Evolutionary conservation across 1,140 invertebrate species (phyloP), one percentile per base, ranked within the genome.

Genomic region (Rhagoletis pomonella): DNA sequence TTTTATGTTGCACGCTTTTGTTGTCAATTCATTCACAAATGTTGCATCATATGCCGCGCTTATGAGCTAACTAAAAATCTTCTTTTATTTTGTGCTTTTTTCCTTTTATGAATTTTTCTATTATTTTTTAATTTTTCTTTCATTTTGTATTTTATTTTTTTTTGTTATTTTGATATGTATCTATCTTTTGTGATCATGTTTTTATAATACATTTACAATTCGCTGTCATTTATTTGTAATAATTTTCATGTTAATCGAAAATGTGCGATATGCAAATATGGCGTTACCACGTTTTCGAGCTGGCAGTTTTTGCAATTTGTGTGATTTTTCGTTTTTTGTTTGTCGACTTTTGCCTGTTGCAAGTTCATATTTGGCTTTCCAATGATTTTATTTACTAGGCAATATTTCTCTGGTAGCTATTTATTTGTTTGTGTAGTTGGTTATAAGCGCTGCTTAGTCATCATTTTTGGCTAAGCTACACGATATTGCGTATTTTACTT

Each of bases 211-310:
- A 55, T 55, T 81, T 55, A 3, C 73, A 5, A 47, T 73, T 50
- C 6, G 47, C 73, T 81, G 73, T 19, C 73, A 81, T 81, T 81
- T 81, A 29, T 55, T 81, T 55, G 73, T 55, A 81, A 81, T 81
- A 55, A 58, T 81, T 81, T 81, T 58, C 47, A 81, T 81, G 73
- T 81, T 81, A 55, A 81, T 81, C 73, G 47, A 44, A 81, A 81
- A 81, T 77, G 47, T 55, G 47, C 73, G 73, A 81, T 81, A 81
- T 81, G 73, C 73, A 81, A 81, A 81, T 81, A 81, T 81, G 73
- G 73, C 17, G 73, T 81, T 81, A 47, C 73, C 73, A 81, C 47
- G 73, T 81, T 81, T 81, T 55, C 73, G 50, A 55, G 73, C 55
- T 81, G 50, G 50, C n/a, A 29, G 2, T 81, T 55, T 81, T 55